Conservation (phyloP, 1,140 invertebrate species). For the Hylaeus volcanicus region DNA sequence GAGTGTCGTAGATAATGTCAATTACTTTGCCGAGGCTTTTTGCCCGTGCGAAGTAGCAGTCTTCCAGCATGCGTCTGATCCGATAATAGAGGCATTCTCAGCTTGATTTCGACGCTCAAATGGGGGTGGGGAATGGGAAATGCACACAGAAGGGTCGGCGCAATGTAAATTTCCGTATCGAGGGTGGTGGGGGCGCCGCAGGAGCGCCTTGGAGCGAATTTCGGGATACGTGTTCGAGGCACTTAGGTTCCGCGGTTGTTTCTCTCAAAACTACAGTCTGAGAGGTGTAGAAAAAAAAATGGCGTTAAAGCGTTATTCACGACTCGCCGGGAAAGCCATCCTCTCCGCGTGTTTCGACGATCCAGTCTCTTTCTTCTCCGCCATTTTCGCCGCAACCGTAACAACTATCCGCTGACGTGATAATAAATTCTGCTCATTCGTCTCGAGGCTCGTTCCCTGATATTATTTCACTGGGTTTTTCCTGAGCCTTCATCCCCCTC, state of each 20-base stretch:
- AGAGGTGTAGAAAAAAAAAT: slow-evolving; percentile 42
- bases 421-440: slow-evolving; percentile 73
- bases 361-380: slow-evolving; percentile 3
- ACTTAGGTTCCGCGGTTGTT: slow-evolving; percentile 30
- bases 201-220: slow-evolving; percentile 32
- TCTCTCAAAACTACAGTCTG: slow-evolving; percentile 30
- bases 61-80: slow-evolving; percentile 29
- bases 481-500: not conserved
- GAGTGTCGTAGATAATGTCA: slow-evolving; percentile 22
- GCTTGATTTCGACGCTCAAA: slow-evolving; percentile 18
- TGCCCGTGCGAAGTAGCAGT: not conserved
- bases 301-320: slow-evolving; percentile 58
- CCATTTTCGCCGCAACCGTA: slow-evolving; percentile 16
- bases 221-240: slow-evolving; percentile 14
- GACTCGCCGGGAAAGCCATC: slow-evolving; percentile 43
- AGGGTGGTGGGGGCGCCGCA: slow-evolving; percentile 4
- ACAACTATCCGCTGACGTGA: slow-evolving; percentile 73
- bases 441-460: slow-evolving; percentile 56
- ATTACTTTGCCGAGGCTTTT: slow-evolving; percentile 24
- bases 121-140: not conserved
- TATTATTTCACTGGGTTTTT: slow-evolving; percentile 44
- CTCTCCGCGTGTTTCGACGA: slow-evolving; percentile 17
- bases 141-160: not conserved
- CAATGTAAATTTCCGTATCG: slow-evolving; percentile 46
- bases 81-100: slow-evolving; percentile 46